These are phyloP conservation scores for Buphagus erythrorhynchus DNA, from an alignment of 2,797 vertebrate genomes.

Conservation along the genomic window DNA sequence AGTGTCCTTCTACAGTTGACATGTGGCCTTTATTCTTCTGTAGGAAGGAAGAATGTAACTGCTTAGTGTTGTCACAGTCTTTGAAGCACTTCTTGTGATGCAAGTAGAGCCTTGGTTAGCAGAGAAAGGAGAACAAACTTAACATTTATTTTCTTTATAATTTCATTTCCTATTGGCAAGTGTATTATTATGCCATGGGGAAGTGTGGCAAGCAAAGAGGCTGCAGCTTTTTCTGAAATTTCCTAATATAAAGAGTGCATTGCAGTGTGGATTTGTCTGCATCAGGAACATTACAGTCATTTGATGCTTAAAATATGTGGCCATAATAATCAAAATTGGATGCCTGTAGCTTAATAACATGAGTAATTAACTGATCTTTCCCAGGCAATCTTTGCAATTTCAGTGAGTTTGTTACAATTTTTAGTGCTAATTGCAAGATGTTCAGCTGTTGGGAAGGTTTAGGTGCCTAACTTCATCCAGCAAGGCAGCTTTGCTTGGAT, in stretches of 20 bases:
- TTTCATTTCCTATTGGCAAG: not conserved
- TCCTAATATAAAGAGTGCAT: not conserved
- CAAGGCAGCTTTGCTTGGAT: not conserved
- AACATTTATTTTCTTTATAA: not conserved
- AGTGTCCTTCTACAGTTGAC: not conserved
- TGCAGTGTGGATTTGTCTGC: not conserved
- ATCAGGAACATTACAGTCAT: not conserved
- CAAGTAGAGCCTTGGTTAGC: not conserved
- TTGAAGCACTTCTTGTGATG: not conserved
- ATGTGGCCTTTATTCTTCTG: not conserved
- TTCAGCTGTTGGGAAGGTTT: not conserved
- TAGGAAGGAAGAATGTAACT: constrained; percentile 4
- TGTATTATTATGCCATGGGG: fast-evolving
- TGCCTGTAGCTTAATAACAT: not conserved
- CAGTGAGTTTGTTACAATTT: not conserved
- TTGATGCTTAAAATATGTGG: not conserved
- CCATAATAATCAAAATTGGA: not conserved
- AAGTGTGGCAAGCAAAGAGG: not conserved
- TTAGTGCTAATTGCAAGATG: not conserved
- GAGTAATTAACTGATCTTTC: not conserved
- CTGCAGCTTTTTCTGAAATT: not conserved
- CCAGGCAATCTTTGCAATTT: not conserved
- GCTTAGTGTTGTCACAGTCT: not conserved
- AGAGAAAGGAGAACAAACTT: not conserved
- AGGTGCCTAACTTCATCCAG: not conserved